phyloP scores from a whole-genome alignment of 2,797 vertebrate species.

The Enoplosus armatus region DNA sequence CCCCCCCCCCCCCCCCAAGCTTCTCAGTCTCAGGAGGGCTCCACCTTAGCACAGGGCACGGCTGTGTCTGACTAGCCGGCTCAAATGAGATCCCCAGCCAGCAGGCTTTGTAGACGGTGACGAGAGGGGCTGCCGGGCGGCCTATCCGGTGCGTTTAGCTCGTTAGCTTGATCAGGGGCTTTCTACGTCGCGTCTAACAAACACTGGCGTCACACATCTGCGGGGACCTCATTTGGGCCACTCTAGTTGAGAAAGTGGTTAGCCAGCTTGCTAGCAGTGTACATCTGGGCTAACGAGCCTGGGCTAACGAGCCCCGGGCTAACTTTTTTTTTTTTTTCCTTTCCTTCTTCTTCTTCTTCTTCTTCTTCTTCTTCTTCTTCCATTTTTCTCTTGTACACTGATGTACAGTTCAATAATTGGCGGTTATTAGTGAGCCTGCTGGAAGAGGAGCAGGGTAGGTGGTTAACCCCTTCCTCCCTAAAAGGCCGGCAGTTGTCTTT shows the following conservation, averaged over 20 bases:
- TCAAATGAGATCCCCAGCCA: slow-evolving; percentile 80
- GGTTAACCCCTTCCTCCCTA: slow-evolving; percentile 71
- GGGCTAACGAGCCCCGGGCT: too few species aligned
- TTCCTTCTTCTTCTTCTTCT: too few species aligned
- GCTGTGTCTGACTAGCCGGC: slow-evolving; percentile 71
- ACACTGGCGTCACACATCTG: slow-evolving; percentile 58
- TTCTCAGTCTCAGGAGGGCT: slow-evolving; percentile 74
- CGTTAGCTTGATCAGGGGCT: slow-evolving; percentile 64
- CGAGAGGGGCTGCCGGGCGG: slow-evolving; percentile 56
- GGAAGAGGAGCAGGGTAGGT: slow-evolving; percentile 63
- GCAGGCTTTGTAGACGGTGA: slow-evolving; percentile 71
- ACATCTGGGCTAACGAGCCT: slow-evolving; percentile 62
- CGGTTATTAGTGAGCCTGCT: slow-evolving; percentile 76
- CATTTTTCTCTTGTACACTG: slow-evolving; percentile 54
- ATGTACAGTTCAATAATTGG: slow-evolving; percentile 78
- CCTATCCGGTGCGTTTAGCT: slow-evolving; percentile 55
- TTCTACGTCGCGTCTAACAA: slow-evolving; percentile 56
- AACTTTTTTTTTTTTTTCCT: too few species aligned
- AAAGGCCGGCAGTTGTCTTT: slow-evolving; percentile 65
- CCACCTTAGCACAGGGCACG: slow-evolving; percentile 70
- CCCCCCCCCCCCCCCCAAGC: slow-evolving; percentile 55
- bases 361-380: too few species aligned
- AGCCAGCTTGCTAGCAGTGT: slow-evolving; percentile 55
- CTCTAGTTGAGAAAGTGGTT: slow-evolving; percentile 56
- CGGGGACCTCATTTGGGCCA: slow-evolving; percentile 66